phyloP scores from a whole-genome alignment of 2,113 vertebrate genomes.

The Leptobrachium ailaonicum region DNA sequence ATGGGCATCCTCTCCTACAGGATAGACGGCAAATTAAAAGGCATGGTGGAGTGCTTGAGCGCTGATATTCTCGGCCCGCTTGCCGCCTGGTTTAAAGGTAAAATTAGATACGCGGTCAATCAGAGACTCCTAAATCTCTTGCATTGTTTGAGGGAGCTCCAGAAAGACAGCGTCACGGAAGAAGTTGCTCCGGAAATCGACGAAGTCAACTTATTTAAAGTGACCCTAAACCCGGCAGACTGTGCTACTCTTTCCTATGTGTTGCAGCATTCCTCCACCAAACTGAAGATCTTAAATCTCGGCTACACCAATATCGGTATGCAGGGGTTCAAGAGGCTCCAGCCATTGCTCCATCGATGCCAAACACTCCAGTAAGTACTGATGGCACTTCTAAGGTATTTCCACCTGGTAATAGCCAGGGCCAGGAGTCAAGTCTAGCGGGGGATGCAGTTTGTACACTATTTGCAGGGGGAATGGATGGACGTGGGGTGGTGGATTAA shows the following conservation, averaged over 20 bases:
- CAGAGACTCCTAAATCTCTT: slow-evolving; percentile 60
- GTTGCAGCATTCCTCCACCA: slow-evolving; percentile 60
- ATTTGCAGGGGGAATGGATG: too few relatives aligned
- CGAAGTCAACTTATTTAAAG: slow-evolving; percentile 65
- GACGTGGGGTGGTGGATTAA: too few relatives aligned
- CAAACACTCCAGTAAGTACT: slow-evolving; percentile 65
- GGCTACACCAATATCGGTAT: slow-evolving; percentile 69
- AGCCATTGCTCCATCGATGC: slow-evolving; percentile 62
- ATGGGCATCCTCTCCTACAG: slow-evolving; percentile 59
- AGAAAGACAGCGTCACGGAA: slow-evolving; percentile 52
- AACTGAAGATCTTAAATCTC: slow-evolving; percentile 62
- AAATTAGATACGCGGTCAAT: slow-evolving; percentile 56
- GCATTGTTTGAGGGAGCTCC: slow-evolving; percentile 66
- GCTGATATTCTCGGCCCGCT: slow-evolving; percentile 41
- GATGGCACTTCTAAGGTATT: too few relatives aligned
- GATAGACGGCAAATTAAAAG: slow-evolving; percentile 55
- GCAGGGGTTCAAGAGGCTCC: slow-evolving; percentile 57
- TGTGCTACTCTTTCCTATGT: slow-evolving; percentile 65
- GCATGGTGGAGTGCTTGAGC: slow-evolving; percentile 49
- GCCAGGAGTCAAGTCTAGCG: too few relatives aligned
- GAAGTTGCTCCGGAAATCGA: slow-evolving; percentile 58
- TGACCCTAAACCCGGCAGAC: slow-evolving; percentile 65
- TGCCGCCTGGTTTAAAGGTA: slow-evolving; percentile 59
- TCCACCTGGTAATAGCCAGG: too few relatives aligned
- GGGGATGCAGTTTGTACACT: too few relatives aligned